These are phyloP conservation scores for Semnopithecus entellus DNA, from an alignment of 2,113 vertebrate species.

Conservation along the genomic window DNA sequence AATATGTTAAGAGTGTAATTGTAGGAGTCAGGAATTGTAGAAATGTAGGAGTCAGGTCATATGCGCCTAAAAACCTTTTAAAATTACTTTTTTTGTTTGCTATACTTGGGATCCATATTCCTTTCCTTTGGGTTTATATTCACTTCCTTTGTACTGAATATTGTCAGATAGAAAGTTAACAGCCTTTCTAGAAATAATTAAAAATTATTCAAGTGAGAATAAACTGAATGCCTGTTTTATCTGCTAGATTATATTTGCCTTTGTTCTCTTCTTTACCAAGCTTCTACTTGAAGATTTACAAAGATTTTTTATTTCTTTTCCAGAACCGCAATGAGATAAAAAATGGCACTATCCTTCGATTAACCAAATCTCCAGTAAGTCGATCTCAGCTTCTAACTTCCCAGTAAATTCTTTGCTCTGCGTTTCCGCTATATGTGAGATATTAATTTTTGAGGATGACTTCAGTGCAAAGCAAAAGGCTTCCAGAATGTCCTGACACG, in stretches of 20 bases:
- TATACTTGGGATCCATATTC: background rate
- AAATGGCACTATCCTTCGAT: slow-evolving; percentile 96
- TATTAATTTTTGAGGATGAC: background rate
- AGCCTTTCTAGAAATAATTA: slow-evolving; percentile 29
- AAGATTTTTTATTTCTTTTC: slow-evolving; percentile 74
- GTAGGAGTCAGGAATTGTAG: background rate
- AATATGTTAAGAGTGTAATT: background rate
- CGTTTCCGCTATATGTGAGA: background rate
- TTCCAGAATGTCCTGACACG: background rate
- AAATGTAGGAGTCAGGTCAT: background rate
- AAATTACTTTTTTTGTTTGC: background rate
- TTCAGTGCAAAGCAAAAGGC: background rate
- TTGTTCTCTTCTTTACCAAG: background rate
- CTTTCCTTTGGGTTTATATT: background rate
- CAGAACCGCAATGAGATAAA: slow-evolving; percentile 99
- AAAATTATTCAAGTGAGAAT: background rate
- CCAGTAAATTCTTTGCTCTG: background rate
- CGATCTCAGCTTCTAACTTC: background rate
- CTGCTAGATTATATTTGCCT: background rate
- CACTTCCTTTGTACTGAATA: background rate
- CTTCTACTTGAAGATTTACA: background rate
- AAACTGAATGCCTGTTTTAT: background rate
- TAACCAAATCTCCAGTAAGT: slow-evolving; percentile 97
- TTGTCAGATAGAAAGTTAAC: background rate
- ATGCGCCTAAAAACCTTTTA: background rate